These are phyloP conservation scores for Synergus gifuensis DNA, from an alignment of 2,888 invertebrate genomes.

Conservation along the genomic window DNA sequence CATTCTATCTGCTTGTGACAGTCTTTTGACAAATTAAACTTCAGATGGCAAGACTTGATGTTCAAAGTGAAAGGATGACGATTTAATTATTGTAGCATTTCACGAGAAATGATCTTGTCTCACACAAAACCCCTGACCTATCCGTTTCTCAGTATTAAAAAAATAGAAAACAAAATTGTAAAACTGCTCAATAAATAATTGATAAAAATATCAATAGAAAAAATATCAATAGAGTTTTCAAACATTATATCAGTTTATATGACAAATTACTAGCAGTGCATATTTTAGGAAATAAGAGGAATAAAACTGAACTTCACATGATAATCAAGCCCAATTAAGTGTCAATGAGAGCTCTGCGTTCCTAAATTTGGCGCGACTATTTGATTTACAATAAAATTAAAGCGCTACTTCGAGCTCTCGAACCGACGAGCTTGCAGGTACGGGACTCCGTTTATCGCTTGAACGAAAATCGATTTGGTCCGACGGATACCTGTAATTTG, in stretches of 20 bases:
- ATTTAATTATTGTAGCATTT: background rate
- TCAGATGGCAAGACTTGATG: slow-evolving; percentile 43
- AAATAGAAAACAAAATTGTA: background rate
- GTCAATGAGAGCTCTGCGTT: slow-evolving; percentile 46
- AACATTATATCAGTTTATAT: too few species aligned
- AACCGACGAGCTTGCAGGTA: slow-evolving; percentile 46
- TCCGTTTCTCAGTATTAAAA: background rate
- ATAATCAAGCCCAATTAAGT: background rate
- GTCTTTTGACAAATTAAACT: slow-evolving; percentile 52
- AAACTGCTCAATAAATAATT: background rate
- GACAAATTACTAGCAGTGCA: too few species aligned
- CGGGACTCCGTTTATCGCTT: slow-evolving; percentile 52
- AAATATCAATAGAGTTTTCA: too few species aligned
- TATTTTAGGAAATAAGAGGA: too few species aligned
- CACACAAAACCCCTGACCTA: background rate
- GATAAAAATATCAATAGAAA: too few species aligned
- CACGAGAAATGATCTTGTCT: background rate
- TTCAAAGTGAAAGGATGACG: slow-evolving; percentile 36
- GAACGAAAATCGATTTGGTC: slow-evolving; percentile 72
- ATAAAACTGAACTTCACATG: background rate
- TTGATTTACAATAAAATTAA: slow-evolving; percentile 63
- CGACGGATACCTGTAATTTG: slow-evolving; percentile 72
- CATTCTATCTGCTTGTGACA: background rate
- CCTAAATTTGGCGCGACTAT: slow-evolving; percentile 57
- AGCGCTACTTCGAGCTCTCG: slow-evolving; percentile 38